Evolutionary conservation across 1,140 invertebrate genomes (phyloP).

Genomic region (Panonychus citri): DNA sequence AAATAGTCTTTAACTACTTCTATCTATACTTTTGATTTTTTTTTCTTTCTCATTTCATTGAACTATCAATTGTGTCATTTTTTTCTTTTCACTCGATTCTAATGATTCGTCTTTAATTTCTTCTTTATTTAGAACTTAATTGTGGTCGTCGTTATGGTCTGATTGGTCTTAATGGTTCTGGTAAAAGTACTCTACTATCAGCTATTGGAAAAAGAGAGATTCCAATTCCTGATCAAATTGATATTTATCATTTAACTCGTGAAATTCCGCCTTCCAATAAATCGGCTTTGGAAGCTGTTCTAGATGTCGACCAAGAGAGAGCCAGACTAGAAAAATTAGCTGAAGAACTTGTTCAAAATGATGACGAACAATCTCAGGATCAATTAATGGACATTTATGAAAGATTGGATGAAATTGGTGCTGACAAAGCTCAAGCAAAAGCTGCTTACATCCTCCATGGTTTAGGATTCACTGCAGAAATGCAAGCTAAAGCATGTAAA

Average conservation of each 20-base stretch:
- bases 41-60: no score
- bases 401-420: slow-evolving; percentile 81
- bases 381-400: slow-evolving; percentile 95
- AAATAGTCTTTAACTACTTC: not conserved
- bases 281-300: slow-evolving; percentile 74
- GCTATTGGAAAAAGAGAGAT: slow-evolving; percentile 80
- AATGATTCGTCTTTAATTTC: not conserved
- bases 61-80: not conserved
- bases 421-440: slow-evolving; percentile 76
- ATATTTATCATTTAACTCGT: slow-evolving; percentile 88
- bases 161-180: slow-evolving; percentile 85
- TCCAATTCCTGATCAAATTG: slow-evolving; percentile 84
- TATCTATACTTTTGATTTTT: no score
- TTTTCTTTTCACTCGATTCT: not conserved
- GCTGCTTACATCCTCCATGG: slow-evolving; percentile 86
- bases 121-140: slow-evolving; percentile 51
- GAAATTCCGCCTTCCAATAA: slow-evolving; percentile 86
- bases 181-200: slow-evolving; percentile 80
- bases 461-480: slow-evolving; percentile 80
- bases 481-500: slow-evolving; percentile 74
- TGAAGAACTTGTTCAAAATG: slow-evolving; percentile 58
- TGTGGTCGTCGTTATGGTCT: slow-evolving; percentile 87
- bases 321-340: slow-evolving; percentile 72
- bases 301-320: slow-evolving; percentile 92
- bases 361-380: slow-evolving; percentile 80